Evolutionary conservation across 2,888 invertebrate genomes (phyloP), one percentile per base, ranked within the genome.

Genomic region (Apamea monoglypha): DNA sequence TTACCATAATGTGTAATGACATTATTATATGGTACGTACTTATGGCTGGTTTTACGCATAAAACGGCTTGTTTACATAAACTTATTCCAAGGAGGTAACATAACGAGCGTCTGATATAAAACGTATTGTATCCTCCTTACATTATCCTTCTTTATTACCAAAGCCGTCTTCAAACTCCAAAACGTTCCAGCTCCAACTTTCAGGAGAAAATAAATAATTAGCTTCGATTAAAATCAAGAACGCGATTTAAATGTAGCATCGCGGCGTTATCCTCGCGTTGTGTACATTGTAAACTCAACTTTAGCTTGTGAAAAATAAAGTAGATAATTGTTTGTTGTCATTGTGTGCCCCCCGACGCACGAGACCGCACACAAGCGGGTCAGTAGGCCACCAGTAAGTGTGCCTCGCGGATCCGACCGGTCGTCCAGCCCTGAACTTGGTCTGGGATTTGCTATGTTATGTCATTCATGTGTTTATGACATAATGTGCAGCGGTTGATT

Each of bases 391-490:
- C 12, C 85, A 71, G 88, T 86, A 88, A 92, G 91, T 90, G 86
- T 85, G 91, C 91, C 90, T 90, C 92, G 92, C 92, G 92, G 91
- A 88, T 89, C 89, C 90, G 92, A 93, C 92, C 93, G 90, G 92
- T 90, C 90, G 90, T 87, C 83, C 92, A 95, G 93, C 96, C 95
- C 93, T 96, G 96, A 96, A 96, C 96, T 96, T 96, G 96, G 87
- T 88, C 86, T 87, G 93, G 90, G 89, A 87, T 91, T 89, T 88
- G 90, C 90, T 83, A 86, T 85, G 89, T 93, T 93, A 92, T 92
- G 91, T 92, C 92, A 92, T 87, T 83, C 72, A 75, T 78, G 64
- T 80, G 70, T 87, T 82, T 79, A 87, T 89, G 89, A 82, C 80
- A 87, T 90, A 78, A 90, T 82, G 64, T 68, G 74, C 81, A 80